phyloP scores from a whole-genome alignment of 2,888 invertebrate genomes.

The Noctua janthe region DNA sequence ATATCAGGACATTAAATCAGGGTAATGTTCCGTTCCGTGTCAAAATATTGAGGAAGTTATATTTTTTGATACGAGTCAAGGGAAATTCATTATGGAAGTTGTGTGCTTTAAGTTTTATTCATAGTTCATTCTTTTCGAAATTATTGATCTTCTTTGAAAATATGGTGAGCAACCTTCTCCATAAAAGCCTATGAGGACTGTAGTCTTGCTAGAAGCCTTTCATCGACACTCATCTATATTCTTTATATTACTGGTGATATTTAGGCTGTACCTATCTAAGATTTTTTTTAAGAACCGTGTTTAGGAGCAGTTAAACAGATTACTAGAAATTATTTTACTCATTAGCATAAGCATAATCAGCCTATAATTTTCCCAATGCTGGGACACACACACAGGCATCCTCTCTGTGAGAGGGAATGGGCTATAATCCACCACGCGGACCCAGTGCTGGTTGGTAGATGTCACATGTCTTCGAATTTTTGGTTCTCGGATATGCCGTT shows the following conservation, averaged over 20 bases:
- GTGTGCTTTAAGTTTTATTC: background rate
- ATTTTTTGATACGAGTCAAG: conserved; percentile 20
- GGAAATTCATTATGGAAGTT: conserved; percentile 8
- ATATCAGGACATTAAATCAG: conserved; percentile 69
- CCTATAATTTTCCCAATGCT: no score
- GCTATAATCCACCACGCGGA: no score
- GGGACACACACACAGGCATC: no score
- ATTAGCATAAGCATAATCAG: no score
- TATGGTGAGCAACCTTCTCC: background rate
- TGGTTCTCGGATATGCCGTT: no score
- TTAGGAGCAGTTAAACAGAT: no score
- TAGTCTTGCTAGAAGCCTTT: background rate
- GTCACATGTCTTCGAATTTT: no score
- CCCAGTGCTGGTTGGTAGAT: no score
- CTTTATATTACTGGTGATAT: background rate
- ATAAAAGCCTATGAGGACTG: background rate
- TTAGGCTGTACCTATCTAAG: background rate
- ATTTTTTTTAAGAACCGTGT: background rate
- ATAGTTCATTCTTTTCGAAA: background rate
- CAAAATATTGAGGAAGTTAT: conserved; percentile 49
- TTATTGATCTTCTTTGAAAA: background rate
- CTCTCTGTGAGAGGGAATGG: no score
- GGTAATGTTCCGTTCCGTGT: conserved; percentile 48
- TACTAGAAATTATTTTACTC: no score
- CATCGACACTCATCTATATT: background rate